Conservation (phyloP, 1,140 invertebrate genomes). For the Drosophila pruinosa region DNA sequence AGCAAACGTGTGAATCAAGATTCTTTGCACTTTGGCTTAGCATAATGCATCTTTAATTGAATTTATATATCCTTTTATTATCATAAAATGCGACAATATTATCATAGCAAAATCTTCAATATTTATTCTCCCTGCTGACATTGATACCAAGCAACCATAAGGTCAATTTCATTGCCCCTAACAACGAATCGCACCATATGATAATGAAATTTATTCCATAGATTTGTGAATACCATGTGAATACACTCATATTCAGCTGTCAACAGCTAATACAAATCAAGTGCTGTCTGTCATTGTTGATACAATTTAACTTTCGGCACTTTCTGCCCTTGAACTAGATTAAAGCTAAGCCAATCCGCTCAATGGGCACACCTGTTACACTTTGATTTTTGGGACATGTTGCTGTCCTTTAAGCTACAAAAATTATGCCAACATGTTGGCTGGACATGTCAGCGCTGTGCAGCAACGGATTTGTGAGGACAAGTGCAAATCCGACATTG, state of each 20-base stretch:
- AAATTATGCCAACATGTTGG: slow-evolving; percentile 62
- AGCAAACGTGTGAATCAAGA: neutral
- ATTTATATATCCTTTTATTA: neutral
- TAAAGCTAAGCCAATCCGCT: slow-evolving; percentile 46
- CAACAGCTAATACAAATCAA: neutral
- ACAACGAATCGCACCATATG: neutral
- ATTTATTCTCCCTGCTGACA: neutral
- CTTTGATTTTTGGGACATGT: slow-evolving; percentile 39
- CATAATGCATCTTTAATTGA: neutral
- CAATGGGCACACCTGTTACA: slow-evolving; percentile 69
- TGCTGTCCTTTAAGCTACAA: slow-evolving; percentile 23
- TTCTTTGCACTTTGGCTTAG: neutral
- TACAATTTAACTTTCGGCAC: slow-evolving; percentile 57
- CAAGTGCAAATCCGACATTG: slow-evolving; percentile 74
- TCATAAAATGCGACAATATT: neutral
- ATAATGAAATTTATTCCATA: neutral
- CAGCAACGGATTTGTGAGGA: slow-evolving; percentile 59
- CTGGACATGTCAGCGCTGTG: slow-evolving; percentile 59
- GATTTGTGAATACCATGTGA: neutral
- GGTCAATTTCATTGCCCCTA: neutral
- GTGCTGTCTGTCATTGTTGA: neutral
- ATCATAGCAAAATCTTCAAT: neutral
- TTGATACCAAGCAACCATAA: neutral
- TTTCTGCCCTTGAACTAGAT: slow-evolving; percentile 29
- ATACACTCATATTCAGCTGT: neutral